Conservation (phyloP, 2,888 invertebrate species). For the Thumatha senex region DNA sequence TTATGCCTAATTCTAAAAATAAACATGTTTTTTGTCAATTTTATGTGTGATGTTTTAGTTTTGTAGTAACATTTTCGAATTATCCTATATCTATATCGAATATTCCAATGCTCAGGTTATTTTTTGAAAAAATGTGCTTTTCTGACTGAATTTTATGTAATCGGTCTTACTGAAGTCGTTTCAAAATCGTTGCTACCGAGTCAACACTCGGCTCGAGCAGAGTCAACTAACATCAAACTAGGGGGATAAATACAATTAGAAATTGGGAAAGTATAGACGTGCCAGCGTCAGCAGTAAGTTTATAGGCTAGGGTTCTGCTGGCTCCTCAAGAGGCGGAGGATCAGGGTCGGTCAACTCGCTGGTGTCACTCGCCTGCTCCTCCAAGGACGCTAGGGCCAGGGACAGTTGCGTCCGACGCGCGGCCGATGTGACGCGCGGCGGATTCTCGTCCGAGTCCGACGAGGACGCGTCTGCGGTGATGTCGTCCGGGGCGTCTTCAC, state of each 20-base stretch:
- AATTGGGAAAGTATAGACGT: conserved; percentile 11
- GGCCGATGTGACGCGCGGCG: conserved; percentile 19
- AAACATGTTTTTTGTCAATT: too few relatives aligned
- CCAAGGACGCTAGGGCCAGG: conserved; percentile 47
- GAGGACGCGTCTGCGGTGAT: conserved; percentile 19
- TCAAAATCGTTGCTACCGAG: too few relatives aligned
- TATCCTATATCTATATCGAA: too few relatives aligned
- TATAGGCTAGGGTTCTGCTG: conserved; percentile 29
- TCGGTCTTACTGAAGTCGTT: too few relatives aligned
- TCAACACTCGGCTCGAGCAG: too few relatives aligned
- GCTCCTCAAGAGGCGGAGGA: conserved; percentile 13
- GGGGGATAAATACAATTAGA: neutral
- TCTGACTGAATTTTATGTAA: too few relatives aligned
- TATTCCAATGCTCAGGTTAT: too few relatives aligned
- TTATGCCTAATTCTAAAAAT: too few relatives aligned
- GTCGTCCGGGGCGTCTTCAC: conserved; percentile 26
- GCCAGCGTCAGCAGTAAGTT: conserved; percentile 5
- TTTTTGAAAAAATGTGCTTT: too few relatives aligned
- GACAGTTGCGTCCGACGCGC: conserved; percentile 39
- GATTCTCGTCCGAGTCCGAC: conserved; percentile 24
- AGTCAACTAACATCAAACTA: too few relatives aligned
- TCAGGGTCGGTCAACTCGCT: conserved; percentile 14
- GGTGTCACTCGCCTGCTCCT: conserved; percentile 19
- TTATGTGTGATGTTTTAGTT: too few relatives aligned
- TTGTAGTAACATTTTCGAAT: too few relatives aligned